Percentiles rank a stretch among this genome's conserved stretches.
These are phyloP conservation scores for Eudorcas thomsonii DNA, from an alignment of 2,113 vertebrate species.

Conservation along the genomic window DNA sequence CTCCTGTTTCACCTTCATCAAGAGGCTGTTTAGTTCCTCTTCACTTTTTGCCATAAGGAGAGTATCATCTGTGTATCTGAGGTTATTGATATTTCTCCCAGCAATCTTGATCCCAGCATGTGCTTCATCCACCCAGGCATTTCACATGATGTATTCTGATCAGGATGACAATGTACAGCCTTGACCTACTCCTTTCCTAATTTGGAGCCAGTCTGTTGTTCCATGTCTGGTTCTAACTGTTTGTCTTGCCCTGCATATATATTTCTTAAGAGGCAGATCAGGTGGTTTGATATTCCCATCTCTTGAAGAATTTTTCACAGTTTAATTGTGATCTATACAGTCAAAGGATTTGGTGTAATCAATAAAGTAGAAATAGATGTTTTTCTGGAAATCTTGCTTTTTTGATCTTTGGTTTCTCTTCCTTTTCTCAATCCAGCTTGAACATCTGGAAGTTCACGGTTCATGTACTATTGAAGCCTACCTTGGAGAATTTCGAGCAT, in stretches of 20 bases:
- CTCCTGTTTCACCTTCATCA: background rate
- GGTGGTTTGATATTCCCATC: background rate
- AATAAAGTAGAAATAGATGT: background rate
- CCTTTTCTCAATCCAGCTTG: background rate
- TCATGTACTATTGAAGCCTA: background rate
- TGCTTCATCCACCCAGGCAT: background rate
- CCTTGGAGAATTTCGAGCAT: background rate
- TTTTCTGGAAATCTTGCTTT: background rate
- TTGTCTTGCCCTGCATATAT: background rate
- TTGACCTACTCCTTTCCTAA: background rate
- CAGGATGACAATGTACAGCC: background rate
- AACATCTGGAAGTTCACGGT: background rate
- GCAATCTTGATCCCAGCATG: background rate
- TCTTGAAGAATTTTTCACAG: background rate
- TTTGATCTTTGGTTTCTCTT: background rate
- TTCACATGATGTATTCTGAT: background rate
- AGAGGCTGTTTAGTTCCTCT: background rate
- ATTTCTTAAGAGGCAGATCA: background rate
- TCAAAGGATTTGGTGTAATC: background rate
- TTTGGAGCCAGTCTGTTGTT: background rate
- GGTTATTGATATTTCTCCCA: background rate
- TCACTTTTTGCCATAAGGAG: background rate
- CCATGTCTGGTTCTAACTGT: background rate
- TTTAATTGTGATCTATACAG: background rate
- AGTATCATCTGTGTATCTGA: background rate